phyloP scores from a whole-genome alignment of 2,888 invertebrate genomes.

The Nudaria mundana region DNA sequence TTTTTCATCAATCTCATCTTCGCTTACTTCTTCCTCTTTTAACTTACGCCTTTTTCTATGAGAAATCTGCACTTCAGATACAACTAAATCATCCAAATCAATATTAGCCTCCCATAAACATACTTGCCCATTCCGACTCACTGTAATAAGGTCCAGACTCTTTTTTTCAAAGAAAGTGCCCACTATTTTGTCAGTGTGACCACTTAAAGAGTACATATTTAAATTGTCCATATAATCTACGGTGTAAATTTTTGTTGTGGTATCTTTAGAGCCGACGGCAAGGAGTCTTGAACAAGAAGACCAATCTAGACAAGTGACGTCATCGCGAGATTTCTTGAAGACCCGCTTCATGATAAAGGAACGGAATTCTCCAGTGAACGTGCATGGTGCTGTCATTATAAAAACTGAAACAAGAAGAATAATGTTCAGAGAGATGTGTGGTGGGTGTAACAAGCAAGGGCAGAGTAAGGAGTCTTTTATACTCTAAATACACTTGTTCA shows the following conservation, averaged over 20 bases:
- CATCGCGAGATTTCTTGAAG: conserved; percentile 91
- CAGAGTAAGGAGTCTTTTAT: no score
- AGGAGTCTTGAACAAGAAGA: conserved; percentile 93
- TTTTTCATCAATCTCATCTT: conserved; percentile 84
- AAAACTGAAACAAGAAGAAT: conserved; percentile 81
- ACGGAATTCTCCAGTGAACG: conserved; percentile 90
- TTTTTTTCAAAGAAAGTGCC: conserved; percentile 93
- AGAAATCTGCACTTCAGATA: conserved; percentile 70
- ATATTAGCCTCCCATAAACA: conserved; percentile 93
- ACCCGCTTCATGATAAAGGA: conserved; percentile 93
- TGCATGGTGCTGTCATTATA: conserved; percentile 92
- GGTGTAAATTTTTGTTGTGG: conserved; percentile 91
- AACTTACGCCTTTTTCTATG: conserved; percentile 72
- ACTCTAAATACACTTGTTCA: no score
- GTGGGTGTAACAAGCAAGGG: no score
- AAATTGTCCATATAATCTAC: conserved; percentile 88
- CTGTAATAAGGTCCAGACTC: conserved; percentile 91
- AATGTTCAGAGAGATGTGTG: no score
- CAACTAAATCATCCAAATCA: conserved; percentile 85
- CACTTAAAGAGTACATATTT: conserved; percentile 87
- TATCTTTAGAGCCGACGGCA: conserved; percentile 95
- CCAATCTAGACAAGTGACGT: conserved; percentile 95
- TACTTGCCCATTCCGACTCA: conserved; percentile 91
- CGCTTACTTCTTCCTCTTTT: conserved; percentile 74
- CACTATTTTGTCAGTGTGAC: conserved; percentile 92